These are phyloP conservation scores for Thyatira batis DNA, from an alignment of 2,888 invertebrate genomes.

Conservation along the genomic window DNA sequence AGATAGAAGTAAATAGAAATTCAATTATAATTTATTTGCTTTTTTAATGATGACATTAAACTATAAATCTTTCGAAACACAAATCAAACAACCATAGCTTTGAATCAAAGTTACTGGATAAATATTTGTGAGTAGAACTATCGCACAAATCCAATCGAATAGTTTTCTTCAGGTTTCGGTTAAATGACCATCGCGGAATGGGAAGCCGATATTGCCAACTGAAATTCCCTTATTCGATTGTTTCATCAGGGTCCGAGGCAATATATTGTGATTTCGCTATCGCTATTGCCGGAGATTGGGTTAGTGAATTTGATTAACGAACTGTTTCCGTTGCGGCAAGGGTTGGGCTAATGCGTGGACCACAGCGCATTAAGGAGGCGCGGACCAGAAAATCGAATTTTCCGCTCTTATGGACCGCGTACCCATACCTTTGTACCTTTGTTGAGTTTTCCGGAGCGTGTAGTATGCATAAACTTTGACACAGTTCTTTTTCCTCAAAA, in stretches of 20 bases:
- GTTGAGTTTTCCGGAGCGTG: conserved; percentile 66
- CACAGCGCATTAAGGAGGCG: conserved; percentile 63
- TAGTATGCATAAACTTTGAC: conserved; percentile 57
- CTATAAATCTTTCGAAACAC: too few species aligned
- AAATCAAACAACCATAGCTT: too few species aligned
- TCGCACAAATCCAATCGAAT: neutral
- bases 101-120: neutral
- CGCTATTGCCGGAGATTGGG: conserved; percentile 67
- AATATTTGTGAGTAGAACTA: neutral
- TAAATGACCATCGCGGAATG: conserved; percentile 19
- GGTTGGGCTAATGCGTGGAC: conserved; percentile 65
- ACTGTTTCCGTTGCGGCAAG: conserved; percentile 62
- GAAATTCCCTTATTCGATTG: conserved; percentile 40
- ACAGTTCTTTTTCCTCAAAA: conserved; percentile 20
- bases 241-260: conserved; percentile 54
- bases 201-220: conserved; percentile 20
- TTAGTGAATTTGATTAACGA: conserved; percentile 74
- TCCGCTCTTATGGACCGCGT: conserved; percentile 60
- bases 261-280: conserved; percentile 69
- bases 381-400: conserved; percentile 77
- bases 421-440: conserved; percentile 55
- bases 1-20: too few species aligned
- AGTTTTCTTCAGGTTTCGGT: conserved; percentile 4
- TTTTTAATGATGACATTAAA: too few species aligned
- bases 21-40: too few species aligned